Conservation (phyloP, 2,113 vertebrate genomes). For the Mus musculus region GRCm39 chr11:6550501-6551000, state of each 20-base stretch:
- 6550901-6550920: rapidly evolving
- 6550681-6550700: background rate
- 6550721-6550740: background rate
- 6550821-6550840: background rate
- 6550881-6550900: no score
- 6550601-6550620: background rate
- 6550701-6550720: background rate
- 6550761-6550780: background rate
- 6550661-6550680: background rate
- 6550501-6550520: background rate
- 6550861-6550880: background rate
- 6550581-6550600: background rate
- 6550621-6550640: background rate
- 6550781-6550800: background rate
- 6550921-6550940: background rate
- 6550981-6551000: background rate
- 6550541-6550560: background rate
- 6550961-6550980: background rate
- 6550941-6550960: background rate
- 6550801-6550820: background rate
- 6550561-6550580: background rate
- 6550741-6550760: background rate
- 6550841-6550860: background rate
- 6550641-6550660: background rate
- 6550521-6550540: background rate